Evolutionary conservation across 2,113 vertebrate genomes (phyloP).

Genomic region (Carettochelys insculpta): DNA sequence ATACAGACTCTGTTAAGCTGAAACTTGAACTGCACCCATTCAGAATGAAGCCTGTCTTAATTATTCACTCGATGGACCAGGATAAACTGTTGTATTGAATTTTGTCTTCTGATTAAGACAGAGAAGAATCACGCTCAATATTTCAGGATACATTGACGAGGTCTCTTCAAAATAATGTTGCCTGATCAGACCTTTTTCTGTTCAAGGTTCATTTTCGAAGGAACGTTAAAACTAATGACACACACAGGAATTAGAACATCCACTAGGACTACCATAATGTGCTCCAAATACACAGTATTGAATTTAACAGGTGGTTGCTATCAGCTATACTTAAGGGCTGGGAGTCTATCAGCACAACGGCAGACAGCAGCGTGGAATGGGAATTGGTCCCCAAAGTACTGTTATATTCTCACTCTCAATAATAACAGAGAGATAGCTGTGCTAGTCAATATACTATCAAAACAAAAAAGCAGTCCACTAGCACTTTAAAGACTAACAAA

Average conservation of each 20-base stretch:
- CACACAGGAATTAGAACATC: not conserved
- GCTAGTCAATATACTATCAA: too few relatives aligned
- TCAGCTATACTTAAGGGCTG: not conserved
- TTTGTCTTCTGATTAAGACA: slow-evolving; percentile 11
- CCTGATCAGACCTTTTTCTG: slow-evolving; percentile 1
- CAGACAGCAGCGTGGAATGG: not conserved
- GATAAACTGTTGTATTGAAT: not conserved
- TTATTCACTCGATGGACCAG: slow-evolving; percentile 3
- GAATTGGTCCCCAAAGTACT: not conserved
- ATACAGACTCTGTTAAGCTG: not conserved
- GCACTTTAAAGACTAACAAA: too few relatives aligned
- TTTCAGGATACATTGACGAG: slow-evolving; percentile 2
- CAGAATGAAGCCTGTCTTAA: not conserved
- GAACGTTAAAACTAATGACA: not conserved
- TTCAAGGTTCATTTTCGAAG: not conserved
- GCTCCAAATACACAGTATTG: not conserved
- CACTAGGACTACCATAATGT: not conserved
- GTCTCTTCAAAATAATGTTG: slow-evolving; percentile 5
- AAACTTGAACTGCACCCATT: slow-evolving; percentile 2
- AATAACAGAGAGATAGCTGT: too few relatives aligned
- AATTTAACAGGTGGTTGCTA: not conserved
- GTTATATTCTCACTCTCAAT: not conserved
- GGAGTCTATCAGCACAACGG: not conserved
- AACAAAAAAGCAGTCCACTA: too few relatives aligned
- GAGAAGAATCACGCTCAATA: not conserved